Conservation (phyloP, 2,888 invertebrate genomes). For the Anagyrus pseudococci region DNA sequence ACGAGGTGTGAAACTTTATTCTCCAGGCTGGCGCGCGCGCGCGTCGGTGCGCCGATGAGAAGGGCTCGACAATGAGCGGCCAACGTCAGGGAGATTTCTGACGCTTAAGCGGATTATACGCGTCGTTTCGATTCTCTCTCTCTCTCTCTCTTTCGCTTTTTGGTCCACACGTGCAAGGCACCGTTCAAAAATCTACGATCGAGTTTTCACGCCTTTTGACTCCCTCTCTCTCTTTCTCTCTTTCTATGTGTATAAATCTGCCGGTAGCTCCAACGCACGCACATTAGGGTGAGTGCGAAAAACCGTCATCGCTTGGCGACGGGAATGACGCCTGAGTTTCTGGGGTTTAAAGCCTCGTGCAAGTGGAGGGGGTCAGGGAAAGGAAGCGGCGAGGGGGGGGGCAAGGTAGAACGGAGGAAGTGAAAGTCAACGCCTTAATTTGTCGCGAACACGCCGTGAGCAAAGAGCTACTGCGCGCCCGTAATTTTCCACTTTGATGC, state of each 20-base stretch:
- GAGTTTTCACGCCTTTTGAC: constrained; percentile 51
- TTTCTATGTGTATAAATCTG: too few species aligned
- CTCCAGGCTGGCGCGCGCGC: constrained; percentile 36
- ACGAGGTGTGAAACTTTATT: constrained; percentile 47
- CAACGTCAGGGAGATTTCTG: constrained; percentile 14
- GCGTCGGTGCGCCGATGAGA: constrained; percentile 40
- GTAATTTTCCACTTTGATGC: constrained; percentile 37
- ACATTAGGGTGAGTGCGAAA: too few species aligned
- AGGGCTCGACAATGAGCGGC: constrained; percentile 24
- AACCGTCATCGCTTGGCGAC: too few species aligned
- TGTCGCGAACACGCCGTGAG: constrained; percentile 16
- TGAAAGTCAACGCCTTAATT: constrained; percentile 38
- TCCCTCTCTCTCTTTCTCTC: constrained; percentile 27
- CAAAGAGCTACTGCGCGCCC: background rate
- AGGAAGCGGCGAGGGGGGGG: too few species aligned
- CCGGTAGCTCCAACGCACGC: too few species aligned
- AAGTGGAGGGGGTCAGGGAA: too few species aligned
- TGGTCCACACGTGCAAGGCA: constrained; percentile 36
- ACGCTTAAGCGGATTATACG: constrained; percentile 57
- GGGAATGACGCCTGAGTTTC: too few species aligned
- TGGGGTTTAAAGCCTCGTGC: too few species aligned
- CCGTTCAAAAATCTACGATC: constrained; percentile 44
- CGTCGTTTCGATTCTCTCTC: constrained; percentile 44
- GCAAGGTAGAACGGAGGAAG: too few species aligned
- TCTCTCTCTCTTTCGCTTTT: too few species aligned